Evolutionary conservation across 2,888 invertebrate genomes (phyloP), one percentile per base, ranked within the genome.

Genomic region (Drosophila anomelani): DNA sequence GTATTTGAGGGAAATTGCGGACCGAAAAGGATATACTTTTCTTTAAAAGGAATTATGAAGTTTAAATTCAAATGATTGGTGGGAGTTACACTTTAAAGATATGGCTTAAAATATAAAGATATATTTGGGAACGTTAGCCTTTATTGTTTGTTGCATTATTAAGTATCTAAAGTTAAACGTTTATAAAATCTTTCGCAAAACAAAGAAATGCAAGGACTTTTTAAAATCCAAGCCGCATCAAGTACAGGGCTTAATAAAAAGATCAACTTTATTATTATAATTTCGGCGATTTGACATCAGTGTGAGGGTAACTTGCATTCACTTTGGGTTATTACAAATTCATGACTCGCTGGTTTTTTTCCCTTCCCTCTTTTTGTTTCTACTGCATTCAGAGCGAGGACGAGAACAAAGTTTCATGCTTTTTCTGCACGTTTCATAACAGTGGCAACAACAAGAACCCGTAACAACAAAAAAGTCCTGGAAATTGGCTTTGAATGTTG

Each of bases 401-500:
- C 36, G 44, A 46, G 46, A 13, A 38, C 26, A 64, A 64, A 66
- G 43, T 68, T 68, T 62, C 23, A 43, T 29, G 53, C 53, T 53
- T 39, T 61, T 61, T 54, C 26, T 44, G 53, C 46, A 41, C 39
- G 54, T 23, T 62, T 39, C 34, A 55, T 34, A 66, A 47, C 13
- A 32, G 41, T 23, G 34, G 51, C 51, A 58, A 23, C 38, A 47
- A 54, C 26, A 13, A 54, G 39, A 43, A 39, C 29, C 15, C 32
- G 29, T 7, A 29, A 43, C 49, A 70, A 41, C 43, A 46, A 72
- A 23, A 23, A 62, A 32, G 32, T 10, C 20, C 44, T 54, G 53
- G 20, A 72, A 66, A 76, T 72, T 78, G 68, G 39, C 60, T 74
- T 77, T 63, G 46, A 73, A 62, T 66, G 77, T 56, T 73, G 58